Conservation (phyloP, 2,888 invertebrate species). For the Girardia tigrina region DNA sequence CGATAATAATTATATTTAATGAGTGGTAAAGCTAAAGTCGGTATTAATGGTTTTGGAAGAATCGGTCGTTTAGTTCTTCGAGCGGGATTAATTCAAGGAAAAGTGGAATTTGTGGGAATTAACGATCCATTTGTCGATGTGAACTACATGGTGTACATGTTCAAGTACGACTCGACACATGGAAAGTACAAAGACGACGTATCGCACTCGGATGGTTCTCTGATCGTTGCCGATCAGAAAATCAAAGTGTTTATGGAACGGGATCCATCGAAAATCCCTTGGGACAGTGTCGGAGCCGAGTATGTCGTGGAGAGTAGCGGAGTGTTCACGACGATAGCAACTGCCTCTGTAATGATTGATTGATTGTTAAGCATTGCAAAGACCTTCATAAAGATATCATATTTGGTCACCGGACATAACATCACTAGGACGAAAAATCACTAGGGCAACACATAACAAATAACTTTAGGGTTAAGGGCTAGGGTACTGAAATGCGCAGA, state of each 20-base stretch:
- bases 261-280: slow-evolving; percentile 66
- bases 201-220: slow-evolving; percentile 60
- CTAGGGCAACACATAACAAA: too few relatives aligned
- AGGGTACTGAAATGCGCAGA: too few relatives aligned
- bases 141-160: slow-evolving; percentile 92
- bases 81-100: slow-evolving; percentile 62
- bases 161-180: slow-evolving; percentile 95
- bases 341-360: slow-evolving; percentile 60
- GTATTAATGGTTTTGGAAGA: slow-evolving; percentile 62
- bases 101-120: slow-evolving; percentile 61
- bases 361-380: slow-evolving; percentile 38
- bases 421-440: too few relatives aligned
- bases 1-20: neutral
- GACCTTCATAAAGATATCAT: too few relatives aligned
- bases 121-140: slow-evolving; percentile 92
- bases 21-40: slow-evolving; percentile 32
- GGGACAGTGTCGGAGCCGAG: slow-evolving; percentile 80
- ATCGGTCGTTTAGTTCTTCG: slow-evolving; percentile 79
- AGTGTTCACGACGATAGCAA: slow-evolving; percentile 85
- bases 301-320: slow-evolving; percentile 94
- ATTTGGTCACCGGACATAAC: too few relatives aligned
- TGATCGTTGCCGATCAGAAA: slow-evolving; percentile 65
- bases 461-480: too few relatives aligned
- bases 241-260: slow-evolving; percentile 70
- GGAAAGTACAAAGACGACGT: slow-evolving; percentile 82